Base-by-base conservation (phyloP, 1,140 invertebrate species). In the Panulirus ornatus region DNA sequence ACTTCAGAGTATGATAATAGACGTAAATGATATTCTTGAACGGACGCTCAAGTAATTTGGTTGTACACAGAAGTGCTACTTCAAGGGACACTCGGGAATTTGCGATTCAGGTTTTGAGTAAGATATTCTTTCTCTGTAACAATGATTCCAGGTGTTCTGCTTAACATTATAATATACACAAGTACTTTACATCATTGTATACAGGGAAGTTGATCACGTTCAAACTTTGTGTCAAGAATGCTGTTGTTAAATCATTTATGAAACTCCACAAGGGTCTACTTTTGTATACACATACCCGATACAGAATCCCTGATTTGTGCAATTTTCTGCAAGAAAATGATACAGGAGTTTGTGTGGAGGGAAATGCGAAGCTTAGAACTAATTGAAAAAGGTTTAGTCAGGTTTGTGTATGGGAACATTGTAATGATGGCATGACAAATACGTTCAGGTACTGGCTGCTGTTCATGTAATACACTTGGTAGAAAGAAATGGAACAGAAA, bases 251-350 rank as follows among this genome's bases (percentile, higher is more conserved):
- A 51, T 14, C 30, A 36, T 22, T 54, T 30, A 44, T 22, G 27
- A 51, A 54, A 54, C 51, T 22, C 19, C 8, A 6, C n/a, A 19
- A n/a, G 54, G 30, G 27, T 54, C 22, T 82, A 82, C 63, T 58
- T 83, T 58, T 83, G 63, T 83, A 83, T 83, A 83, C 63, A 83
- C 63, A 66, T 84, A 70, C 38, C n/a, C n/a, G n/a, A 84, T 84
- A 84, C 66, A 84, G 58, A 66, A 63, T 38, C 66, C 58, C 27
- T 63, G 58, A 84, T 63, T 63, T 84, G 66, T 84, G 66, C 66
- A 84, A 63, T 58, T 84, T 63, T 84, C 58, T 84, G 66, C 66
- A 84, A 63, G 66, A 63, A 84, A 63, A 84, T 84, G 66, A 84
- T 84, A 84, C 66, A 84, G 54, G 66, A 36, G 66, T 70, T 63